phyloP scores from a whole-genome alignment of 2,797 vertebrate species.

The Hylomyscus alleni region DNA sequence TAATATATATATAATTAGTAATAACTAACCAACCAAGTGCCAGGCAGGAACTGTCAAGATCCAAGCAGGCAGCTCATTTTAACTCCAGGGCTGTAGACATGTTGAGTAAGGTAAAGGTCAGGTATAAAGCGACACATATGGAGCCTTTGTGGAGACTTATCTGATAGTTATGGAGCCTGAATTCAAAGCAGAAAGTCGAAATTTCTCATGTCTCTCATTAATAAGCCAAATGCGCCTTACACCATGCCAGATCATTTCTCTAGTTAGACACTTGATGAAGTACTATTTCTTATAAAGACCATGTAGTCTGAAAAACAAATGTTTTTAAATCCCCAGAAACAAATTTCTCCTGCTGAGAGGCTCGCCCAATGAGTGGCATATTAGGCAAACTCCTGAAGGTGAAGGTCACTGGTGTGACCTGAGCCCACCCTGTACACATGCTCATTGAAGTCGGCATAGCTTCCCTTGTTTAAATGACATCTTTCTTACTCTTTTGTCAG shows the following conservation, averaged over 20 bases:
- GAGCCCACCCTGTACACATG: neutral
- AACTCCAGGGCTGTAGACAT: neutral
- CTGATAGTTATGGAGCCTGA: neutral
- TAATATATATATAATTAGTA: neutral
- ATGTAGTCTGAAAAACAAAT: neutral
- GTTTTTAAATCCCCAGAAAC: neutral
- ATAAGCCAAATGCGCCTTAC: neutral
- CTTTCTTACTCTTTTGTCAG: constrained; percentile 4
- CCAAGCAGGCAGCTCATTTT: neutral
- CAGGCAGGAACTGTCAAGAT: neutral
- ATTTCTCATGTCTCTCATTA: neutral
- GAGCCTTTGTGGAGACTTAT: neutral
- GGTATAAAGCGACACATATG: no score
- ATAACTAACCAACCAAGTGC: neutral
- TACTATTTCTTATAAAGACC: neutral
- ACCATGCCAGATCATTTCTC: neutral
- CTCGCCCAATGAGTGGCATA: neutral
- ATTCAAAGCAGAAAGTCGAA: neutral
- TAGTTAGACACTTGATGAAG: constrained; percentile 6
- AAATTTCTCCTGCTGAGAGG: neutral
- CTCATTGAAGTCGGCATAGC: neutral
- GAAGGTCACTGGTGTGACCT: neutral
- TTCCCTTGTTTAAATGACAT: neutral
- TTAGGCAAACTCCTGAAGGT: neutral
- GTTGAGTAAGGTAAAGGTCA: neutral